Base-by-base conservation (phyloP, 2,113 vertebrate species). In the Notarius quadriscutis region DNA sequence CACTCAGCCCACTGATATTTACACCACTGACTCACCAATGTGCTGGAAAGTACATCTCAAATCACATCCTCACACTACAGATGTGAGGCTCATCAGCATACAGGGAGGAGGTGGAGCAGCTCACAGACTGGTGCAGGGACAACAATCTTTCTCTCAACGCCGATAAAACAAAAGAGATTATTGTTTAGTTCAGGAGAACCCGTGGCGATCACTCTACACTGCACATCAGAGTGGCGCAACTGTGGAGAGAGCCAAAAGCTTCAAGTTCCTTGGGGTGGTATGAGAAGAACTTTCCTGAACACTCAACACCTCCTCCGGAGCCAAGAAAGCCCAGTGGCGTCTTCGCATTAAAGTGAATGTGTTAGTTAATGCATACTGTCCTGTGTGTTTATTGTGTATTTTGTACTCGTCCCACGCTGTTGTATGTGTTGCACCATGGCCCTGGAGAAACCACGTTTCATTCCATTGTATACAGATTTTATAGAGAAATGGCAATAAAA, bases 91-190 rank as follows among this genome's bases (percentile, higher is more conserved):
- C 48, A 77, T 77, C 48, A 77, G 48, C 74, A 77, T 77, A 77
- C 74, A n/a, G 74, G 22, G 22, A 53, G 50, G 74, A 77, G 22
- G 50, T n/a, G 74, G 74, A 77, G 74, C 74, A n/a, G 74, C 48
- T 77, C 74, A 53, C 74, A 77, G 22, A 77, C 74, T 77, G 74
- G 74, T 77, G 74, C 74, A 51, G 74, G 48, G 20, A 77, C 48
- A 77, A 77, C 74, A 77, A 77, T 77, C 20, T 48, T 18, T 74
- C 18, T 22, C 18, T 77, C 41, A 48, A 74, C 22, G 34, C 4
- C 18, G 17, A 75, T 25, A 50, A 48, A 74, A 75, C 72, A 75
- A 77, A 77, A 53, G 74, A 77, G 50, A 77, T 48, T 2, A 22
- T n/a, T 77, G 74, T 77, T 25, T 53, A n/a, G 10, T 77, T 53